A percentile compares a stretch with the other conserved stretches of the same genome.
These are phyloP conservation scores for Diglossa brunneiventris DNA, from an alignment of 2,113 vertebrate genomes.

Conservation along the genomic window DNA sequence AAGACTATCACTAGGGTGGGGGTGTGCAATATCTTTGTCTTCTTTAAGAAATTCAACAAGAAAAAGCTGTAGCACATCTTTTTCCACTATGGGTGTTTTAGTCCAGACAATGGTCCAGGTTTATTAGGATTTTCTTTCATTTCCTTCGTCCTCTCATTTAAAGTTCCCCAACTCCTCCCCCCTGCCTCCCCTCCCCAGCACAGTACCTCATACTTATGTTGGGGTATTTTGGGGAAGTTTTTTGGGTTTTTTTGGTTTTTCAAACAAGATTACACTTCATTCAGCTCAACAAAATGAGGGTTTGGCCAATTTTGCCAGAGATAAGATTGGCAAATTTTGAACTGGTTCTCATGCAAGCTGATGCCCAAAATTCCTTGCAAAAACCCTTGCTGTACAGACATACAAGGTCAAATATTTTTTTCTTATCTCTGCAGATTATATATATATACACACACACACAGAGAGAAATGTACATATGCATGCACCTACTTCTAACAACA, in stretches of 20 bases:
- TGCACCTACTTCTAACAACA: not conserved
- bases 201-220: not conserved
- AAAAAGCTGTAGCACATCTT: not conserved
- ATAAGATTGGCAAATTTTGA: not conserved
- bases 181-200: not conserved
- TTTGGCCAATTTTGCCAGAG: not conserved
- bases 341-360: not conserved
- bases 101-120: not conserved
- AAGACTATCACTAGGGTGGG: not conserved
- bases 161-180: not conserved
- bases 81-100: not conserved
- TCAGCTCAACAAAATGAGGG: not conserved
- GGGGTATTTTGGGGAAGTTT: not conserved
- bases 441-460: not conserved
- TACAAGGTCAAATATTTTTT: not conserved
- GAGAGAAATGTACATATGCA: not conserved
- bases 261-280: not conserved
- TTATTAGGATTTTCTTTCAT: not conserved
- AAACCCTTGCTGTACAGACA: not conserved
- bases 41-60: not conserved
- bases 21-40: not conserved
- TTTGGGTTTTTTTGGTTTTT: not conserved
- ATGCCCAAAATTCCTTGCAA: accelerated
- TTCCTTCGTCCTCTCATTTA: not conserved
- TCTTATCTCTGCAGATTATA: not conserved